Evolutionary conservation across 2,797 vertebrate genomes (phyloP).

Genomic region (Pristis pectinata): DNA sequence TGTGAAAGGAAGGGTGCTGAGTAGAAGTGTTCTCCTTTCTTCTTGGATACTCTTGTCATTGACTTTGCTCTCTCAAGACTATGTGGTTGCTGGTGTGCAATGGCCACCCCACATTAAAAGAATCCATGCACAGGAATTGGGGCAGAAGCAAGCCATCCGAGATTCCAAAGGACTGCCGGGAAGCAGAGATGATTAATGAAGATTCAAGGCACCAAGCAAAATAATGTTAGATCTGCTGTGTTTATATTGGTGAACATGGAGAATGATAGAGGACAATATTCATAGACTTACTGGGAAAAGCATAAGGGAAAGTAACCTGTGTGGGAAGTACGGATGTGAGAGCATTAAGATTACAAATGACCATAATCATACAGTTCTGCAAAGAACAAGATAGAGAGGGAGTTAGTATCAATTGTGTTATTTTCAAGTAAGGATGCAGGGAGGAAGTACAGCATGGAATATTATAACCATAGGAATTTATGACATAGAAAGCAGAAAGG

Average conservation of each 20-base stretch:
- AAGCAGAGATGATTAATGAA: background rate
- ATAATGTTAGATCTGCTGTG: background rate
- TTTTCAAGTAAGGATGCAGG: background rate
- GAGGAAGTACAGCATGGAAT: background rate
- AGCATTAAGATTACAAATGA: background rate
- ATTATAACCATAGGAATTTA: no score
- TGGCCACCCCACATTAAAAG: no score
- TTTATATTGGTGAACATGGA: background rate
- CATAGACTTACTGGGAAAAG: background rate
- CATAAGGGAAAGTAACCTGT: background rate
- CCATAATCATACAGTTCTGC: background rate
- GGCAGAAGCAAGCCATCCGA: no score
- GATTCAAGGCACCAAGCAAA: background rate
- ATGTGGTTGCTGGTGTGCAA: no score
- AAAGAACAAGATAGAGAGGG: background rate
- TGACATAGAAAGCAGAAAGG: no score
- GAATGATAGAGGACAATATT: background rate
- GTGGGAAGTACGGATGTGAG: background rate
- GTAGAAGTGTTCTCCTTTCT: no score
- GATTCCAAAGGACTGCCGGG: no score
- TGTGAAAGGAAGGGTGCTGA: no score
- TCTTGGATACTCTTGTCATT: no score
- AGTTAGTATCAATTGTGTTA: background rate
- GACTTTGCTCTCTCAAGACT: no score
- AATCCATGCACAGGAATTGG: no score